A percentile compares a stretch with the other conserved stretches of the same genome.
Conservation (phyloP, 2,113 vertebrate genomes). For the Theristicus caerulescens region DNA sequence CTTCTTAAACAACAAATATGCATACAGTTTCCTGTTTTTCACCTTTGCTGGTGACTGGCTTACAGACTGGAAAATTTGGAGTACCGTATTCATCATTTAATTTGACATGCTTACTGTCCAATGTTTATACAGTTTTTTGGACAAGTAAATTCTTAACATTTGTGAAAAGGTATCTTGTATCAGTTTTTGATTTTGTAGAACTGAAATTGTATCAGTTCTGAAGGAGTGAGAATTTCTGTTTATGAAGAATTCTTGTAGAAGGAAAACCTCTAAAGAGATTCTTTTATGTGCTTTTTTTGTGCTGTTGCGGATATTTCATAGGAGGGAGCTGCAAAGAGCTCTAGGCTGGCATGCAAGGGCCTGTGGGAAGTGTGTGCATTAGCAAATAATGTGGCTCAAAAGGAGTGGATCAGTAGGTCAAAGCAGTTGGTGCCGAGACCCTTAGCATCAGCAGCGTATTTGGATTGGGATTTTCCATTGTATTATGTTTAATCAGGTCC, state of each 20-base stretch:
- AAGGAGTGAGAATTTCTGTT: neutral
- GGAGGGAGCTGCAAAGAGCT: neutral
- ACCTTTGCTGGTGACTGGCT: neutral
- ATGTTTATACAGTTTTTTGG: neutral
- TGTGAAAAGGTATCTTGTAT: neutral
- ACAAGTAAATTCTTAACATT: neutral
- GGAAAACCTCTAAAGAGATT: neutral
- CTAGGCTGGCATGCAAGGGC: neutral
- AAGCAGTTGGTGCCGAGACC: neutral
- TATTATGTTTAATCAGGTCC: neutral
- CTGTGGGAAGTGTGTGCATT: neutral
- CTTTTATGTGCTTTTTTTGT: neutral
- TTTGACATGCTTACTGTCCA: neutral
- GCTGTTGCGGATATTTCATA: neutral
- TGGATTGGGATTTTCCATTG: neutral
- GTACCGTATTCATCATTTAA: neutral
- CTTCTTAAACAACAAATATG: neutral
- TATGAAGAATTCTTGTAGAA: neutral
- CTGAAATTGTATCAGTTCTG: neutral
- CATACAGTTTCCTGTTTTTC: neutral
- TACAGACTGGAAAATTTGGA: neutral
- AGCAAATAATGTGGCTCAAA: neutral
- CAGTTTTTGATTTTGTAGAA: neutral
- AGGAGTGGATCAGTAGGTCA: neutral
- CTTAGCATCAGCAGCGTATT: neutral